Conservation (phyloP, 2,113 vertebrate species). For the Myocastor coypus region DNA sequence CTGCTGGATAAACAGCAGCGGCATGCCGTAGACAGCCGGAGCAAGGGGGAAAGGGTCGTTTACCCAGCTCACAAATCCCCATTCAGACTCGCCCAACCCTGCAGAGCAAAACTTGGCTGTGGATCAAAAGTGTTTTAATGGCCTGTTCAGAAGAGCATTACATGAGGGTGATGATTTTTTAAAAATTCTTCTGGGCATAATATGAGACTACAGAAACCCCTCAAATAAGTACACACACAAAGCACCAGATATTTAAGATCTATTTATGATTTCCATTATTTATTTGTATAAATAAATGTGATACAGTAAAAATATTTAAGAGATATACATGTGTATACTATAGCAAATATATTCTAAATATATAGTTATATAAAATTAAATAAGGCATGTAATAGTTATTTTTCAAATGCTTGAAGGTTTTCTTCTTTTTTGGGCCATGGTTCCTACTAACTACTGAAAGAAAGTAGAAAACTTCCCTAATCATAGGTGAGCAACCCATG, state of each 20-base stretch:
- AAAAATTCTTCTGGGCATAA: slow-evolving; percentile 74
- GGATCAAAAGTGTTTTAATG: slow-evolving; percentile 71
- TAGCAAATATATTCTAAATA: slow-evolving; percentile 23
- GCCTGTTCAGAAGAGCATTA: slow-evolving; percentile 67
- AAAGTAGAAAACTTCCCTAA: background rate
- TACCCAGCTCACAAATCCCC: slow-evolving; percentile 50
- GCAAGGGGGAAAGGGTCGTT: background rate
- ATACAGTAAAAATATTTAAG: slow-evolving; percentile 51
- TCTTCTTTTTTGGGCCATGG: background rate
- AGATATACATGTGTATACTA: background rate
- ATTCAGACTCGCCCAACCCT: slow-evolving; percentile 53
- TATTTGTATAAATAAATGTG: slow-evolving; percentile 63
- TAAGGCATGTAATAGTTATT: slow-evolving; percentile 39
- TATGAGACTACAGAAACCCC: slow-evolving; percentile 65
- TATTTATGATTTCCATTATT: slow-evolving; percentile 71
- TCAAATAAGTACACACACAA: slow-evolving; percentile 52
- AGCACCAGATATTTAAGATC: slow-evolving; percentile 61
- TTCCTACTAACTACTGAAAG: background rate
- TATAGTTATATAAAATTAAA: slow-evolving; percentile 63
- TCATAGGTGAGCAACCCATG: background rate
- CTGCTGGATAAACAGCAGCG: background rate
- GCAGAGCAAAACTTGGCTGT: slow-evolving; percentile 62
- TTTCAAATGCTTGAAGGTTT: background rate
- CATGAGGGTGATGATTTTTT: slow-evolving; percentile 69
- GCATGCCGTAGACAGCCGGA: background rate